phyloP scores from a whole-genome alignment of 2,797 vertebrate species.

The Sparus aurata region DNA sequence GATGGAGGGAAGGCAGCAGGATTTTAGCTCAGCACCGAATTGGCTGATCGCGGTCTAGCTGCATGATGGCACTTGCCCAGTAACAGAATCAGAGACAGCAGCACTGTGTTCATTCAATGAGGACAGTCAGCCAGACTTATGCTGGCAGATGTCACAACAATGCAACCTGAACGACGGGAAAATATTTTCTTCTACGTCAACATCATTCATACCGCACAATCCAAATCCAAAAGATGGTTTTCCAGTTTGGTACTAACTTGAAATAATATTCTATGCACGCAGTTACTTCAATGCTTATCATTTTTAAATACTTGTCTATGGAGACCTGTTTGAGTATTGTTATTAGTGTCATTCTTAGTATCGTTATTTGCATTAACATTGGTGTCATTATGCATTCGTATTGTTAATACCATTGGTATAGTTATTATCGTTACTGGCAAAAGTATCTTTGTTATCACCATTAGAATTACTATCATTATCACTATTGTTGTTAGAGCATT shows the following conservation, averaged over 20 bases:
- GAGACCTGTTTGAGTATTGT: no score
- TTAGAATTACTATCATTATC: no score
- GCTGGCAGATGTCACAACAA: constrained; percentile 7
- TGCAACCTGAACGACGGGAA: background rate
- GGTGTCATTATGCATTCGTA: no score
- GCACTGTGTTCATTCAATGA: constrained; percentile 21
- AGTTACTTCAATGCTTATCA: background rate
- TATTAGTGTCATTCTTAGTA: no score
- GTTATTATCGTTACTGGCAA: no score
- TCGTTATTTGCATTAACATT: no score
- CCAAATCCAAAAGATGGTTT: background rate
- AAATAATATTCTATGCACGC: background rate
- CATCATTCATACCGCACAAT: background rate
- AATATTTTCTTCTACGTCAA: background rate
- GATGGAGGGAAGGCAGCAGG: constrained; percentile 47
- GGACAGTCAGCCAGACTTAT: constrained; percentile 23
- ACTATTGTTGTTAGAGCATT: no score
- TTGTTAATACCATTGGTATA: no score
- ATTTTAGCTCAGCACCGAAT: constrained; percentile 51
- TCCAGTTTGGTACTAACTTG: background rate
- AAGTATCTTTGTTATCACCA: no score
- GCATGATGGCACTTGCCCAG: constrained; percentile 48
- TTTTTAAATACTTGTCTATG: no score
- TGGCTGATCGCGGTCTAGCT: constrained; percentile 45
- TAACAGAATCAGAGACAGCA: constrained; percentile 47